These are phyloP conservation scores for Ammodytes dubius DNA, from an alignment of 2,113 vertebrate genomes.

Conservation along the genomic window DNA sequence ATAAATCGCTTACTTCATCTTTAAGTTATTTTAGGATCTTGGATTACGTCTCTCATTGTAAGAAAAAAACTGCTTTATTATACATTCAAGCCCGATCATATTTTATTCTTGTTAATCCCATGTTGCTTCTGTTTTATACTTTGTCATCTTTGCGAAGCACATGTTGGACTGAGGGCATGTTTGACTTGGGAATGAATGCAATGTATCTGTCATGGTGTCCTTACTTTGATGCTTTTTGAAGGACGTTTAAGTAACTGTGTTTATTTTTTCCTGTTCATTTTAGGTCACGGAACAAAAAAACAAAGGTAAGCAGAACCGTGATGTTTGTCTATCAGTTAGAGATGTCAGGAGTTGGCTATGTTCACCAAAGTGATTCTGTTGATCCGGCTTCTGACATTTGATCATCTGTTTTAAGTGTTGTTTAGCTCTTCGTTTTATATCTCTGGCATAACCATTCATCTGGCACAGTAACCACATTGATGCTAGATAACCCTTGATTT, in stretches of 20 bases:
- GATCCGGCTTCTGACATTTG: background rate
- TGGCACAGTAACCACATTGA: background rate
- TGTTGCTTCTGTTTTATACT: background rate
- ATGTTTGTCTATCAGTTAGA: background rate
- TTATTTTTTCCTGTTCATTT: constrained; percentile 73
- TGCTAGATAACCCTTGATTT: background rate
- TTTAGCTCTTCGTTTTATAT: background rate
- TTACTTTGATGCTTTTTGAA: background rate
- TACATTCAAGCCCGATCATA: background rate
- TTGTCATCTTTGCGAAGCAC: background rate
- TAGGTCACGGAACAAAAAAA: constrained; percentile 99
- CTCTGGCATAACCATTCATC: background rate
- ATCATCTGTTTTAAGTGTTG: background rate
- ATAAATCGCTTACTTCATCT: no score
- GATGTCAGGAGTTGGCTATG: background rate
- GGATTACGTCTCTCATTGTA: no score
- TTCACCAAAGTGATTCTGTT: background rate
- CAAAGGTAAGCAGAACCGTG: constrained; percentile 91
- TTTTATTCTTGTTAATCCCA: background rate
- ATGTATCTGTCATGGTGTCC: background rate
- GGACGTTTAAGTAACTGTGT: background rate
- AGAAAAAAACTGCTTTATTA: no score
- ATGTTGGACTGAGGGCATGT: background rate
- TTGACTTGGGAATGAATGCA: background rate
- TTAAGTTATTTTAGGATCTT: no score